These are phyloP conservation scores for Oxyura jamaicensis DNA, from an alignment of 2,113 vertebrate genomes.

Conservation along the genomic window DNA sequence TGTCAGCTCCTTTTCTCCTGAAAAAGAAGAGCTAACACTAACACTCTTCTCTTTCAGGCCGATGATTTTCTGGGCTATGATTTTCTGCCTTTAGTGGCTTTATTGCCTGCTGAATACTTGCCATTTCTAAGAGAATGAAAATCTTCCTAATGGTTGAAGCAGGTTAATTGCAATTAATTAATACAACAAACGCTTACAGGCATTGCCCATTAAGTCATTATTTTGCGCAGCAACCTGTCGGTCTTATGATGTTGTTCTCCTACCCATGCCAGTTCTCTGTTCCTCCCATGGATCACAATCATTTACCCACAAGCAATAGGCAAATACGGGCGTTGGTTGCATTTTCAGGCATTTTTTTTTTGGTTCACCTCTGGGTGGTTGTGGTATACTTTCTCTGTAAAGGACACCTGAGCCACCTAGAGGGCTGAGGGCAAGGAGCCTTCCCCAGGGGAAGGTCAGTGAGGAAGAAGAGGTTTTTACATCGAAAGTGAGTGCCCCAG, in stretches of 20 bases:
- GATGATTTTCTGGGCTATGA: neutral
- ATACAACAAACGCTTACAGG: neutral
- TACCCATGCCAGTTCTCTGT: neutral
- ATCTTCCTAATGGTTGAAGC: neutral
- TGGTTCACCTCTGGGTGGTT: neutral
- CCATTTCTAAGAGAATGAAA: constrained; percentile 2
- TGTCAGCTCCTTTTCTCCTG: constrained; percentile 13
- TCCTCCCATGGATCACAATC: neutral
- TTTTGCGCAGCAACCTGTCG: neutral
- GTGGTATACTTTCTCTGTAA: neutral
- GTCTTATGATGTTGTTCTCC: neutral
- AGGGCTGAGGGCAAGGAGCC: neutral
- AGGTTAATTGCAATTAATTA: constrained; percentile 8
- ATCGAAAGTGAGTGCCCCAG: neutral
- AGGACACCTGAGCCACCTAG: constrained; percentile 7
- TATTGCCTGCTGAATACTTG: neutral
- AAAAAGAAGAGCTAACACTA: neutral
- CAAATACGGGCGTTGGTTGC: rapidly evolving
- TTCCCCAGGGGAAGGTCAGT: neutral
- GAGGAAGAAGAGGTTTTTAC: neutral
- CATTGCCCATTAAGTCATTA: neutral
- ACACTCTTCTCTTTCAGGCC: neutral
- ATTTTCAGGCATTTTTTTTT: neutral
- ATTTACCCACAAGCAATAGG: neutral
- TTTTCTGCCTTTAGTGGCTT: constrained; percentile 9